A percentile compares a stretch with the other conserved stretches of the same genome.
phyloP scores from a whole-genome alignment of 2,797 vertebrate genomes.

The Scarus forsteni region DNA sequence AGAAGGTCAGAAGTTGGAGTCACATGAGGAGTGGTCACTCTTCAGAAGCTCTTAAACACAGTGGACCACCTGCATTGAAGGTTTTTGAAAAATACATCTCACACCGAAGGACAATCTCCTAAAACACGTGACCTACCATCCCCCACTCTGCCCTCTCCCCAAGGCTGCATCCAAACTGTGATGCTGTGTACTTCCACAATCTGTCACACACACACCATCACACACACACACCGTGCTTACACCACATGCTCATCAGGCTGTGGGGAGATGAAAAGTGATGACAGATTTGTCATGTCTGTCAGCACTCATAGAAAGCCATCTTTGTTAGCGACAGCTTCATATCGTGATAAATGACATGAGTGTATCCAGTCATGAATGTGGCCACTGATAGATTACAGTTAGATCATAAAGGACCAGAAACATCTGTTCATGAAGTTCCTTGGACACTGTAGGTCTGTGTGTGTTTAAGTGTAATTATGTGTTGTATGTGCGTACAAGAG shows the following conservation, averaged over 20 bases:
- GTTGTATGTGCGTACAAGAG: not conserved
- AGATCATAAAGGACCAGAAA: slow-evolving; percentile 23
- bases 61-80: not conserved
- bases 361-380: slow-evolving; percentile 17
- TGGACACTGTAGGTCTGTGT: not conserved
- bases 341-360: slow-evolving; percentile 27
- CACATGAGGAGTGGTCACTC: not conserved
- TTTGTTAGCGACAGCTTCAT: slow-evolving; percentile 31
- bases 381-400: slow-evolving; percentile 30
- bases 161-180: slow-evolving; percentile 7
- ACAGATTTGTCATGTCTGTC: slow-evolving; percentile 46
- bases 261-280: slow-evolving; percentile 16
- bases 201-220: not conserved
- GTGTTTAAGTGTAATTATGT: not conserved
- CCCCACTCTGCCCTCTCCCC: not conserved
- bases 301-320: slow-evolving; percentile 12
- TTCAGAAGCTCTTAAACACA: not conserved
- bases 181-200: not conserved
- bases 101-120: slow-evolving; percentile 26
- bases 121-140: slow-evolving; percentile 10
- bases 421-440: slow-evolving; percentile 40
- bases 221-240: not conserved
- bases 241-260: slow-evolving; percentile 9
- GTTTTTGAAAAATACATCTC: slow-evolving; percentile 1
- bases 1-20: slow-evolving; percentile 20